A percentile compares a stretch with the other conserved stretches of the same genome.
Evolutionary conservation across 2,888 invertebrate genomes (phyloP).

Genomic region (Drosophila tripunctata): DNA sequence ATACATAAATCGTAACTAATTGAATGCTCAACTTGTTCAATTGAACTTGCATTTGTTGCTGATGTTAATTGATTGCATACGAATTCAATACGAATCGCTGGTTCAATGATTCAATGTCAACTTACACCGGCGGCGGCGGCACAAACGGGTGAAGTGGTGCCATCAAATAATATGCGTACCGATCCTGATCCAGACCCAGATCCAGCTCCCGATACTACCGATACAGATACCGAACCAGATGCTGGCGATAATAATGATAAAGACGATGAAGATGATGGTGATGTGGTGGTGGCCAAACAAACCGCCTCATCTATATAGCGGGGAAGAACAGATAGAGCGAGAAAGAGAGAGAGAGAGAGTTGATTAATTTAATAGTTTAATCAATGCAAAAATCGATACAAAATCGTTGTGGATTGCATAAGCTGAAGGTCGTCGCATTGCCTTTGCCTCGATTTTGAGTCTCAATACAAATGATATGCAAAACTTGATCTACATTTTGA

Average conservation of each 20-base stretch:
- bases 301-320: slow-evolving; percentile 79
- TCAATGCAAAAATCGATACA: background rate
- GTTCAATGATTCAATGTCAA: slow-evolving; percentile 12
- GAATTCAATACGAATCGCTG: background rate
- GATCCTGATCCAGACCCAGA: background rate
- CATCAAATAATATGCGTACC: slow-evolving; percentile 82
- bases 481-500: slow-evolving; percentile 60
- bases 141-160: slow-evolving; percentile 83
- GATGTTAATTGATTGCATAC: background rate
- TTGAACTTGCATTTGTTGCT: background rate
- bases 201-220: background rate
- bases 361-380: background rate
- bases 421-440: slow-evolving; percentile 36
- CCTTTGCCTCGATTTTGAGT: background rate
- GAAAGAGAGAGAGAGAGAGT: background rate
- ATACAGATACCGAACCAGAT: slow-evolving; percentile 1
- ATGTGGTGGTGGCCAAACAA: slow-evolving; percentile 76
- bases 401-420: slow-evolving; percentile 36
- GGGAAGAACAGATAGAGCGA: background rate
- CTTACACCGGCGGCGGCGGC: slow-evolving; percentile 82
- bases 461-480: slow-evolving; percentile 44
- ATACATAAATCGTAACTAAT: too few species aligned
- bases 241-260: slow-evolving; percentile 15
- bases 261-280: slow-evolving; percentile 26
- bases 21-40: background rate